phyloP scores from a whole-genome alignment of 2,888 invertebrate genomes.

The Ligdia adustata region DNA sequence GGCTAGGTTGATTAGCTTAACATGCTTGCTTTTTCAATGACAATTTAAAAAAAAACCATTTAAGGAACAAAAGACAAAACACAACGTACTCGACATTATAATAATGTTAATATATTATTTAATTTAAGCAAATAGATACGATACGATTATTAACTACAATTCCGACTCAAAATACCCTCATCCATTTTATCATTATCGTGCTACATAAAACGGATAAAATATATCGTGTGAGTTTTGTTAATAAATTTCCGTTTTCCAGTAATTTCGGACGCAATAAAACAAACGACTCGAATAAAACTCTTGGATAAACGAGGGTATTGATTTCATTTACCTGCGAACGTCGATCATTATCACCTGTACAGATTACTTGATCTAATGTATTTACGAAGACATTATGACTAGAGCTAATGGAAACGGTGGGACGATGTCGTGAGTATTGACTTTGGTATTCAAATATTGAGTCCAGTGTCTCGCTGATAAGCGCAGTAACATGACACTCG shows the following conservation, averaged over 20 bases:
- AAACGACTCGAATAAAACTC: slow-evolving; percentile 18
- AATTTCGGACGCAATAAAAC: slow-evolving; percentile 8
- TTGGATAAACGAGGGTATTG: slow-evolving; percentile 19
- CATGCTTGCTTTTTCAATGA: slow-evolving; percentile 17
- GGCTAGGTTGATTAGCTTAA: too few relatives aligned
- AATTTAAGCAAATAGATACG: slow-evolving; percentile 1
- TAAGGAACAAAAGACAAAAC: too few relatives aligned
- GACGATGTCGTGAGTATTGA: slow-evolving; percentile 51
- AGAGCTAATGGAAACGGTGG: slow-evolving; percentile 48
- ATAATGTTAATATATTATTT: too few relatives aligned
- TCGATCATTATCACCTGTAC: slow-evolving; percentile 40
- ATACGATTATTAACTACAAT: slow-evolving; percentile 6
- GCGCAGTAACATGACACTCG: slow-evolving; percentile 60
- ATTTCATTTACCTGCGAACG: slow-evolving; percentile 19
- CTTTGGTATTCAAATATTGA: slow-evolving; percentile 62
- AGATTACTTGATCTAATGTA: slow-evolving; percentile 45
- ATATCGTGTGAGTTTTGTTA: slow-evolving; percentile 1
- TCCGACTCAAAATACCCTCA: slow-evolving; percentile 1
- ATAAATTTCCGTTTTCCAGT: slow-evolving; percentile 1
- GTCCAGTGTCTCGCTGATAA: slow-evolving; percentile 60
- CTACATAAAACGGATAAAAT: slow-evolving; percentile 10
- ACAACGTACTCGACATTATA: too few relatives aligned
- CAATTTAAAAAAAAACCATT: slow-evolving; percentile 17
- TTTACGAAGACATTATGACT: slow-evolving; percentile 49
- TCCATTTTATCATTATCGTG: slow-evolving; percentile 6